These are phyloP conservation scores for Balaenoptera acutorostrata DNA, from an alignment of 2,113 vertebrate genomes.

Conservation along the genomic window DNA sequence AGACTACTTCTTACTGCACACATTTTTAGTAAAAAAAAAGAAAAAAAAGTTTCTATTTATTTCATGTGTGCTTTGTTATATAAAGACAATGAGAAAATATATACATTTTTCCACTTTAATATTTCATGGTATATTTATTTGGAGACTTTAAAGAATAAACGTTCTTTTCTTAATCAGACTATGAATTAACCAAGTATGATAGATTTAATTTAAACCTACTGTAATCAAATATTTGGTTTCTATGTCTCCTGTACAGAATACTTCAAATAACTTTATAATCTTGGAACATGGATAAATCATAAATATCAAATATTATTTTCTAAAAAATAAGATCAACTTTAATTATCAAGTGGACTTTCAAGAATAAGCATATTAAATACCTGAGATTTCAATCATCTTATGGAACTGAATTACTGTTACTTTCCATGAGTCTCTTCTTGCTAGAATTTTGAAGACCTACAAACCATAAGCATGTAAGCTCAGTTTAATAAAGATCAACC, in stretches of 20 bases:
- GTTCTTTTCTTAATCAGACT: not conserved
- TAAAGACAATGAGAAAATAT: conserved; percentile 15
- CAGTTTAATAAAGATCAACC: not conserved
- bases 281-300: not conserved
- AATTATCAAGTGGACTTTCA: not conserved
- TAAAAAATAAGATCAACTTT: not conserved
- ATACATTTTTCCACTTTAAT: not conserved
- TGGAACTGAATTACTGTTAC: not conserved
- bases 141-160: not conserved
- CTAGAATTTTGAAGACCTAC: not conserved
- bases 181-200: not conserved
- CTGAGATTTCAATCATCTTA: not conserved
- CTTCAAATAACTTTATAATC: not conserved
- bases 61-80: conserved; percentile 8
- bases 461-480: not conserved
- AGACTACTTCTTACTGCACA: conserved; percentile 3
- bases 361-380: not conserved
- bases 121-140: not conserved
- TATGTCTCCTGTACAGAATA: not conserved
- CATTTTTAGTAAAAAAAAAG: conserved; percentile 26
- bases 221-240: not conserved
- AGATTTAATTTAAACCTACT: conserved; percentile 2
- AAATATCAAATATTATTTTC: not conserved
- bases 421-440: not conserved
- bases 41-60: conserved; percentile 11